Base-by-base conservation (phyloP, 2,113 vertebrate species). In the Platysteira castanea region DNA sequence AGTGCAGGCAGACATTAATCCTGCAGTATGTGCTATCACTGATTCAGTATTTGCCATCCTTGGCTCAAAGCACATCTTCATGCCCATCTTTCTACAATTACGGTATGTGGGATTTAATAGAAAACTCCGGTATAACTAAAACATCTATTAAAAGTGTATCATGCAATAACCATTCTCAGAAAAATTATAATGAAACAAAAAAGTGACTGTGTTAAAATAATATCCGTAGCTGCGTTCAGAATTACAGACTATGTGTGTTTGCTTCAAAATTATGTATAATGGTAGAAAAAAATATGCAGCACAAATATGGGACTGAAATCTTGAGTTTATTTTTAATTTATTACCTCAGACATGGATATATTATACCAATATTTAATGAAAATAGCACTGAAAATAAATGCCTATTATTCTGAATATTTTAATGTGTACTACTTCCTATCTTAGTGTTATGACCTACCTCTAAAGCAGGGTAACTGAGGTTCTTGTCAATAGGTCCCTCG, bases 381-480 rank as follows among this genome's bases (percentile, higher is more conserved):
- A 96, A 97, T 97, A 98, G 96, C 97, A 97, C 97, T 95, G 96
- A 98, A 97, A 96, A 96, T 97, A 97, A 98, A 98, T 98, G 97
- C 97, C 95, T 97, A 88, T 75, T 98, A 98, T 98, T 98, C 97
- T 97, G 96, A 97, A 92, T 98, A 97, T 84, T 84, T 88, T 82
- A 80, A 46, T 54, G 97, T 84, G 88, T 98, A 77, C 73, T 86
- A 19, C 61, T 96, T 96, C 85, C 50, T 90, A 88, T 57, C 31
- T 57, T 69, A 77, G 56, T 63, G 42, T 42, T 90, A 77, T 10
- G 2, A 33, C 22, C 35, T 31, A 63, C 31, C 42, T 49, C 31
- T 70, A 28, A 56, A 56, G 15, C 63, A 70, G 27, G 19, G 42
- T 33, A 56, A 49, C 27, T 14, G 35, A 56, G 27, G 15, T 56